Conservation (phyloP, 2,888 invertebrate genomes). For the Hypena proboscidalis region DNA sequence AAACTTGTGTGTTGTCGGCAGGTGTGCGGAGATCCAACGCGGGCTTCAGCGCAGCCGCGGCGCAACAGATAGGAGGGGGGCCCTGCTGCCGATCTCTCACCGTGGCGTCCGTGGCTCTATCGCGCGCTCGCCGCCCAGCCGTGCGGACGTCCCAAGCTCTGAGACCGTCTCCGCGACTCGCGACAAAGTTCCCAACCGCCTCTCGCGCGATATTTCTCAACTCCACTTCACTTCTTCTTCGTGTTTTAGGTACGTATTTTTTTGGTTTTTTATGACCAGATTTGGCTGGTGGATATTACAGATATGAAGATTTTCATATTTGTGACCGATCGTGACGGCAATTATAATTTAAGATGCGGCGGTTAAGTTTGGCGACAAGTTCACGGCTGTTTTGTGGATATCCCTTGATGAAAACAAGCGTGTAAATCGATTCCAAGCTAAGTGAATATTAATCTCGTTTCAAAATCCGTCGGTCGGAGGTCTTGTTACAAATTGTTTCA, state of each 20-base stretch:
- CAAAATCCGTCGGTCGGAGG: neutral
- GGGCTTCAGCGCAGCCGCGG: conserved; percentile 54
- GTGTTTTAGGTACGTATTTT: conserved; percentile 36
- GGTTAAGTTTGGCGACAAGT: conserved; percentile 30
- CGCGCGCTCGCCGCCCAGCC: conserved; percentile 47
- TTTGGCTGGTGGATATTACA: conserved; percentile 12
- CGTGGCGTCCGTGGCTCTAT: conserved; percentile 47
- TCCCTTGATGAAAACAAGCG: conserved; percentile 25
- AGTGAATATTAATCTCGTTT: conserved; percentile 14
- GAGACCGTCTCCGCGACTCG: conserved; percentile 28
- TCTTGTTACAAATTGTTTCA: no score
- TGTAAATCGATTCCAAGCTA: conserved; percentile 15
- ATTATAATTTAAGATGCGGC: conserved; percentile 34
- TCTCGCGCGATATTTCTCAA: conserved; percentile 36
- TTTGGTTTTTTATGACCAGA: neutral
- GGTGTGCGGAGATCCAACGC: conserved; percentile 36
- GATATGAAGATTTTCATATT: conserved; percentile 17
- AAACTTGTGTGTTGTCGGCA: conserved; percentile 31
- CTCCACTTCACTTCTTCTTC: conserved; percentile 23
- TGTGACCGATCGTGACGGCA: conserved; percentile 6
- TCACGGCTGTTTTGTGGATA: conserved; percentile 23
- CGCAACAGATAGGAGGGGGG: conserved; percentile 65
- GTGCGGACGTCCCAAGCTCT: conserved; percentile 23
- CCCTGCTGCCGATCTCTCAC: conserved; percentile 39
- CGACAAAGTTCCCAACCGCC: conserved; percentile 22